These are phyloP conservation scores for Paraescarpia echinospica DNA, from an alignment of 1,140 invertebrate genomes.

Conservation along the genomic window DNA sequence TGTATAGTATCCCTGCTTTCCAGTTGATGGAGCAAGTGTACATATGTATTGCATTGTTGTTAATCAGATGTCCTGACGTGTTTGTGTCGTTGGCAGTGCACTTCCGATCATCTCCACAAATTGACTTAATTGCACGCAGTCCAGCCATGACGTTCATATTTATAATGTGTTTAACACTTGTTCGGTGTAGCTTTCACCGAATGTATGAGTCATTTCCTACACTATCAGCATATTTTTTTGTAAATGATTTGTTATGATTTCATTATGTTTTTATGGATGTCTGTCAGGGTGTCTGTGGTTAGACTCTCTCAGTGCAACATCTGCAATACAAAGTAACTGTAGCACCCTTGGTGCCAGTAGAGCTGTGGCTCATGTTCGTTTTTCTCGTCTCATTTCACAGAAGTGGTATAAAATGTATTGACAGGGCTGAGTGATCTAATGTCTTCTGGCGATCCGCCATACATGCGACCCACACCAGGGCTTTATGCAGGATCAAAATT, in stretches of 20 bases:
- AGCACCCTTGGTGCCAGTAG: neutral
- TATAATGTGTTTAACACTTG: neutral
- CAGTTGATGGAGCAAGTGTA: neutral
- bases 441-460: too few relatives aligned
- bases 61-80: neutral
- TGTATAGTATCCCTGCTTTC: neutral
- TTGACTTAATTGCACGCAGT: neutral
- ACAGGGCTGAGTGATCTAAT: too few relatives aligned
- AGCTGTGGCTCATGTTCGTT: neutral
- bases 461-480: too few relatives aligned
- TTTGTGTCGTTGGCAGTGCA: neutral
- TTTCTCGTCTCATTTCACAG: neutral
- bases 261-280: neutral
- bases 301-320: neutral
- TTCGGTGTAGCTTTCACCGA: neutral
- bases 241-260: constrained; percentile 2
- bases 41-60: neutral
- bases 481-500: too few relatives aligned
- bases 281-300: neutral
- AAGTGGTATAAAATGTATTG: neutral
- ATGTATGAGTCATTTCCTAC: neutral
- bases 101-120: neutral
- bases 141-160: neutral
- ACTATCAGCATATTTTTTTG: neutral
- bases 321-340: neutral